Base-by-base conservation (phyloP, 2,888 invertebrate genomes). In the Hirudinaria manillensis region DNA sequence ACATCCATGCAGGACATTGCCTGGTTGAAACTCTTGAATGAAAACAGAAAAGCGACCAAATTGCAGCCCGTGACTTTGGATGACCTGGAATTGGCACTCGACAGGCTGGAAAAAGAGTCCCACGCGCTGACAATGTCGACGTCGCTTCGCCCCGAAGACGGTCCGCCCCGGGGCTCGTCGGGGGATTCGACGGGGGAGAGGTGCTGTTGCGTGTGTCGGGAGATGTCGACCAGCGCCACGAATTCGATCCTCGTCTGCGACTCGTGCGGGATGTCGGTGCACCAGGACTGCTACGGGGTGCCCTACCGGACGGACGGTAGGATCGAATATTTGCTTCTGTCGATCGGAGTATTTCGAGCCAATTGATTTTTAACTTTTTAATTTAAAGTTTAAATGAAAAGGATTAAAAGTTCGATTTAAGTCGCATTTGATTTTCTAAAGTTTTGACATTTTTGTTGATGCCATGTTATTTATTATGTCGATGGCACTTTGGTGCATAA, bases 191-290 rank as follows among this genome's bases (percentile, higher is more conserved):
- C 38, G 10, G n/a, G 24, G n/a, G 51, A 21, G 27, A 24, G 24
- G 24, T 13, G 10, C 6, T 99, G 99, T 84, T 96, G 95, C 83
- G 97, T 99, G 80, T 99, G 99, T 84, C 92, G 94, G 90, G 98
- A 99, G 82, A 98, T 97, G 2, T 97, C 98, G 85, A 97, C 97
- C 85, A 93, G 96, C 86, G 98, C 99, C 86, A 94, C 94, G 73
- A 99, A 99, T 85, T 97, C 96, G 65, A 99, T 99, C 80, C 88
- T 99, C 72, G 99, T 99, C 87, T 99, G 99, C 87, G 99, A 99
- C 87, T 96, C 98, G 95, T 99, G 99, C 86, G 97, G 99, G 86
- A 87, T 99, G 79, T 96, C 99, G 36, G 98, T 99, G 21, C 98
- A 99, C 86, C 99, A 87, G 87, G 96, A 97, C 85, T 98, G 98